Evolutionary conservation across 2,797 vertebrate species (phyloP).

Genomic region (Coluber constrictor): DNA sequence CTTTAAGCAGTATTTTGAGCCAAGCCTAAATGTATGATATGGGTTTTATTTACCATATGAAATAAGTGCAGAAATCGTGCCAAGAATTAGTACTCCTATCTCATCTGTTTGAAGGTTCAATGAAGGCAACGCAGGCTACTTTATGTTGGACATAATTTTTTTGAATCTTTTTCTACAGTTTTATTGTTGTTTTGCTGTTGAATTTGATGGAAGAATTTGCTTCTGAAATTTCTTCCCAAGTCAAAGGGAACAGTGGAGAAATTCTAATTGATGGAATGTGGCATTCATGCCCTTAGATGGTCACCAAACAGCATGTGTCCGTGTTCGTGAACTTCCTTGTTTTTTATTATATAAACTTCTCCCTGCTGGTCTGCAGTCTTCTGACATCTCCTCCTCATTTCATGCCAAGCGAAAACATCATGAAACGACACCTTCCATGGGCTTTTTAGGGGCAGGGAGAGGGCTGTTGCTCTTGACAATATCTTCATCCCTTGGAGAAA

Average conservation of each 20-base stretch:
- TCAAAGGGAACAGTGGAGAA: not conserved
- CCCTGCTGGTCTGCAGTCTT: not conserved
- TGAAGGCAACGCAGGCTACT: not conserved
- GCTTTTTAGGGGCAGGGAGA: not conserved
- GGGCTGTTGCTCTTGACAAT: not conserved
- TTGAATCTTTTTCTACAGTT: not conserved
- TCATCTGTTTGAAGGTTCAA: fast-evolving
- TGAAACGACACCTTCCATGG: not conserved
- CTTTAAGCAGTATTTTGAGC: not conserved
- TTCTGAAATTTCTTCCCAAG: not conserved
- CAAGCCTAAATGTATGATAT: not conserved
- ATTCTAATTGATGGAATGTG: not conserved
- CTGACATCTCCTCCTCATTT: not conserved
- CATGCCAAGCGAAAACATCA: not conserved
- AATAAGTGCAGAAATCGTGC: not conserved
- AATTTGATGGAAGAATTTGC: not conserved
- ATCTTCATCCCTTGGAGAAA: not conserved
- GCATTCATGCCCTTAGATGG: not conserved
- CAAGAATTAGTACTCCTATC: not conserved
- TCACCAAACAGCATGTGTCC: not conserved
- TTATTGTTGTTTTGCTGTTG: not conserved
- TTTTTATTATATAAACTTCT: not conserved
- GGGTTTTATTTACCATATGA: not conserved
- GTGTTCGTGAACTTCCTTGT: not conserved
- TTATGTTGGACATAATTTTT: fast-evolving